A percentile compares a stretch with the other conserved stretches of the same genome.
phyloP scores from a whole-genome alignment of 2,888 invertebrate species.

The Polydrusus tereticollis region DNA sequence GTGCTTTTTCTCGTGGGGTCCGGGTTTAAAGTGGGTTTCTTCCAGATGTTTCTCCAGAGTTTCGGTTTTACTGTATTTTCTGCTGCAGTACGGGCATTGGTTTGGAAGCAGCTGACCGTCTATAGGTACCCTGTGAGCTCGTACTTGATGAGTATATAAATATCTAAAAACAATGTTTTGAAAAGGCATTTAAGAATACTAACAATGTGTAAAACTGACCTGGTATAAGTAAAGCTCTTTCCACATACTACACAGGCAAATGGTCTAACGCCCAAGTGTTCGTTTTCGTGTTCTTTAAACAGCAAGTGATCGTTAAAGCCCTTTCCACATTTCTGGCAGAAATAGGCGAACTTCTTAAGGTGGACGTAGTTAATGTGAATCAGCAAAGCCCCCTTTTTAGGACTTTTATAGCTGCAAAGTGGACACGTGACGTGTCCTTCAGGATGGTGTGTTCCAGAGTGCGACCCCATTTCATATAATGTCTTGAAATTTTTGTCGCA shows the following conservation, averaged over 20 bases:
- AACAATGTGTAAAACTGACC: conserved; percentile 52
- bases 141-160: conserved; percentile 59
- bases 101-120: conserved; percentile 66
- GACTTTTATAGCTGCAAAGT: conserved; percentile 58
- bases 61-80: conserved; percentile 59
- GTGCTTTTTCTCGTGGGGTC: conserved; percentile 59
- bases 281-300: conserved; percentile 71
- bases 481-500: conserved; percentile 61
- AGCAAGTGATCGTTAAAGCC: conserved; percentile 70
- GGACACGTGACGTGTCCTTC: conserved; percentile 60
- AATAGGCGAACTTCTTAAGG: conserved; percentile 66
- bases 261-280: conserved; percentile 69
- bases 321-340: conserved; percentile 70
- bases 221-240: conserved; percentile 68
- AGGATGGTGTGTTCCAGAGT: conserved; percentile 59
- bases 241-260: conserved; percentile 70
- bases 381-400: conserved; percentile 56
- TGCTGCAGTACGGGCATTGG: conserved; percentile 60
- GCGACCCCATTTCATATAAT: conserved; percentile 60
- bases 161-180: conserved; percentile 48
- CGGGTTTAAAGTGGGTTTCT: conserved; percentile 59
- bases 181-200: too few species aligned
- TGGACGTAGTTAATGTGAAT: conserved; percentile 62
- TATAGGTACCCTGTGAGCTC: conserved; percentile 62
- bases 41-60: conserved; percentile 67